These are phyloP conservation scores for Haliaeetus leucogaster DNA, from an alignment of 2,113 vertebrate species.

Conservation along the genomic window DNA sequence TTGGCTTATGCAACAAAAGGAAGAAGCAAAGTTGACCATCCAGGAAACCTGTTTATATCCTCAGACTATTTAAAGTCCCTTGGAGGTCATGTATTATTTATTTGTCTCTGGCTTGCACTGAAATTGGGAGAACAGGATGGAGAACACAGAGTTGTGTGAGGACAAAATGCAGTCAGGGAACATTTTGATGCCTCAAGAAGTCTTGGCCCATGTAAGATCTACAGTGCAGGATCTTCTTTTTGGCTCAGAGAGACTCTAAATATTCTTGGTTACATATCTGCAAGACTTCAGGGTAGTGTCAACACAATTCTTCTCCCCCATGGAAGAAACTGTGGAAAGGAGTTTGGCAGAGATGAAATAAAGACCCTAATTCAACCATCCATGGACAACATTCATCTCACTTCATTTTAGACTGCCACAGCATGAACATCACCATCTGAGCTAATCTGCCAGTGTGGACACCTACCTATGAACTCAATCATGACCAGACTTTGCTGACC, in stretches of 20 bases:
- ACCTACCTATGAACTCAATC: background rate
- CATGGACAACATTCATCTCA: background rate
- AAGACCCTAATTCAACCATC: background rate
- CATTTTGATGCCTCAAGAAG: background rate
- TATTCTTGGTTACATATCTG: background rate
- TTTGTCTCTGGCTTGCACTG: too few species aligned
- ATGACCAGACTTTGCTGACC: background rate
- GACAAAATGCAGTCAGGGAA: background rate
- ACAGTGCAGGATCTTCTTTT: background rate
- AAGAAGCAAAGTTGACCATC: background rate
- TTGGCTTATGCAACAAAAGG: background rate
- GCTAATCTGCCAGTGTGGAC: background rate
- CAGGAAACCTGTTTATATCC: background rate
- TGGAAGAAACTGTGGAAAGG: background rate
- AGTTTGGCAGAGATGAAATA: background rate
- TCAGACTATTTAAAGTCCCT: background rate
- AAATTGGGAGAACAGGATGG: background rate
- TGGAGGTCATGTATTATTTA: background rate
- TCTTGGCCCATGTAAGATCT: background rate
- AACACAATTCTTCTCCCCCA: background rate
- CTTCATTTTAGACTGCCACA: background rate
- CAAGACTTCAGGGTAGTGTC: background rate
- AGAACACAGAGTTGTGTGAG: background rate
- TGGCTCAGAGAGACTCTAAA: background rate
- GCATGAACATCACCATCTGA: background rate